Evolutionary conservation across 2,113 vertebrate species (phyloP).

Genomic region (Sigmodon hispidus): DNA sequence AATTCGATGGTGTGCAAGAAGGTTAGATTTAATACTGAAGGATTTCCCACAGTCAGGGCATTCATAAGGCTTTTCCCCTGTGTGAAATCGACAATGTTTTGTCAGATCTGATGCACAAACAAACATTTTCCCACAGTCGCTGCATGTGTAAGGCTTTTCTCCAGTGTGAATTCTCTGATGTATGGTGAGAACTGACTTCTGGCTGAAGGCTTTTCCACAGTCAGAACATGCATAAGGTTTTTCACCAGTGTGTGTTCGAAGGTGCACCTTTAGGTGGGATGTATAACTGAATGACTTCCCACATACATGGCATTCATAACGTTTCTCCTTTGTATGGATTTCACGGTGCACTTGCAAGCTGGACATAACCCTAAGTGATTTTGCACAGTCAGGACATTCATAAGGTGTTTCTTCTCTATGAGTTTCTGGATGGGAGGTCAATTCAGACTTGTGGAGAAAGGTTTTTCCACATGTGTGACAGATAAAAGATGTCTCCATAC

Average conservation of each 20-base stretch:
- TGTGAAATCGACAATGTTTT: not conserved
- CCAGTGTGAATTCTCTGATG: not conserved
- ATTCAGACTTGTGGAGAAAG: not conserved
- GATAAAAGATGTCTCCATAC: not conserved
- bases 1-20: not conserved
- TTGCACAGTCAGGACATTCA: not conserved
- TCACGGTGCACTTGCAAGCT: not conserved
- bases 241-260: conserved; percentile 4
- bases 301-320: not conserved
- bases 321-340: not conserved
- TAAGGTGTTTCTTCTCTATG: not conserved
- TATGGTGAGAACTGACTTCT: not conserved
- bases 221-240: not conserved
- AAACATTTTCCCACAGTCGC: conserved; percentile 4
- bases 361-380: not conserved
- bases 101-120: not conserved
- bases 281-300: not conserved
- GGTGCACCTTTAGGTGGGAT: not conserved
- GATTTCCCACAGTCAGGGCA: not conserved
- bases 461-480: not conserved
- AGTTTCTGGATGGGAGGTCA: not conserved
- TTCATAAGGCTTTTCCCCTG: not conserved
- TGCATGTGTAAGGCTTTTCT: not conserved
- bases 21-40: not conserved
- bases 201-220: not conserved